Evolutionary conservation across 2,797 vertebrate genomes (phyloP).

Genomic region (Arvicola amphibius): DNA sequence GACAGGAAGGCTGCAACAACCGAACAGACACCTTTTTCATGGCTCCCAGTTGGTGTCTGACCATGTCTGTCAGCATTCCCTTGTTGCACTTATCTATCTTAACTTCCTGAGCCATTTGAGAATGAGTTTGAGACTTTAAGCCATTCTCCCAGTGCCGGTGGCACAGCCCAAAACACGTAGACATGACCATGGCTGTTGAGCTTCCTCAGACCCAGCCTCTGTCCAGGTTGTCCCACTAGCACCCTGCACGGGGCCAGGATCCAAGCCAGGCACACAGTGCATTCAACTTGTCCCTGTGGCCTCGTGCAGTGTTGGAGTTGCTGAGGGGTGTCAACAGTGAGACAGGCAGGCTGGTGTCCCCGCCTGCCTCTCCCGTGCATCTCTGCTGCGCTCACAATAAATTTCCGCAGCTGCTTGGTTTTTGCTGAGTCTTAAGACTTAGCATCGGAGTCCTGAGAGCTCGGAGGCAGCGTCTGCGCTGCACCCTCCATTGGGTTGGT

Average conservation of each 20-base stretch:
- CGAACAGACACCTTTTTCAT: too few relatives aligned
- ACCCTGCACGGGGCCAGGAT: background rate
- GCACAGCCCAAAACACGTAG: background rate
- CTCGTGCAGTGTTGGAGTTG: background rate
- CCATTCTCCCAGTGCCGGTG: background rate
- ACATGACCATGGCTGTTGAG: rapidly evolving
- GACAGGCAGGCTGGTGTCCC: background rate
- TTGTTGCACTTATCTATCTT: too few relatives aligned
- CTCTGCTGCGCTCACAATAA: background rate
- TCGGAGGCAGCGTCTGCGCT: background rate
- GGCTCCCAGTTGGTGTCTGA: background rate
- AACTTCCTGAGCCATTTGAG: background rate
- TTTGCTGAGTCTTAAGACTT: background rate
- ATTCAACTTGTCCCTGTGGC: background rate
- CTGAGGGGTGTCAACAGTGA: background rate
- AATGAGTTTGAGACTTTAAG: background rate
- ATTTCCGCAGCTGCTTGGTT: background rate
- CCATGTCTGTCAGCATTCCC: background rate
- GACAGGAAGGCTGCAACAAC: background rate
- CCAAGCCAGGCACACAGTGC: too few relatives aligned
- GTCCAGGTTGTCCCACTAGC: background rate
- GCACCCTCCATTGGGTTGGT: background rate
- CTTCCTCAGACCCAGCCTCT: background rate
- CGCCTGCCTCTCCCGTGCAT: background rate
- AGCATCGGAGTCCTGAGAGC: background rate